Evolutionary conservation across 2,888 invertebrate genomes (phyloP).

Genomic region (Heliconius hortense): DNA sequence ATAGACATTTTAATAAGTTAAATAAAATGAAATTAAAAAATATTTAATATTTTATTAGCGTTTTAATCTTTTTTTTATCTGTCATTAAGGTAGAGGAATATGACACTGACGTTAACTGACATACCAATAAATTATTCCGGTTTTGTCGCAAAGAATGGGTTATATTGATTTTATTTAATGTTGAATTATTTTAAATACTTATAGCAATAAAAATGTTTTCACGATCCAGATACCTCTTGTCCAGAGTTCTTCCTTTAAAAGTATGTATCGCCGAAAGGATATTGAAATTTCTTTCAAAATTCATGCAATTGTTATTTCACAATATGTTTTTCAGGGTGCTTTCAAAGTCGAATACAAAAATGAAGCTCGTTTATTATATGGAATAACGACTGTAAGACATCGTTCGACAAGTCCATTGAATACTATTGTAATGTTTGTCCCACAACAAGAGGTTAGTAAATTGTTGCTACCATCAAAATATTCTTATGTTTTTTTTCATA

Average conservation of each 20-base stretch:
- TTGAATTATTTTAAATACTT: slow-evolving; percentile 16
- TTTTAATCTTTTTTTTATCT: neutral
- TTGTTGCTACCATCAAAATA: slow-evolving; percentile 1
- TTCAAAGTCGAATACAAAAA: slow-evolving; percentile 68
- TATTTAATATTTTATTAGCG: neutral
- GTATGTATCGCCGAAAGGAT: slow-evolving; percentile 51
- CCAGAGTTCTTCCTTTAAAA: slow-evolving; percentile 62
- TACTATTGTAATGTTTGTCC: slow-evolving; percentile 97
- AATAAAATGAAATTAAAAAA: neutral
- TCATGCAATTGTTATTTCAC: slow-evolving; percentile 29
- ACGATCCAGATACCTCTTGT: slow-evolving; percentile 67
- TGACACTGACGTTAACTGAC: slow-evolving; percentile 21
- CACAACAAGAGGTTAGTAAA: slow-evolving; percentile 94
- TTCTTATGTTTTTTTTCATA: neutral
- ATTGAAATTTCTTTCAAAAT: slow-evolving; percentile 14
- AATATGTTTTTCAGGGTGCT: slow-evolving; percentile 64
- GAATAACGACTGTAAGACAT: slow-evolving; percentile 62
- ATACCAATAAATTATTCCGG: slow-evolving; percentile 11
- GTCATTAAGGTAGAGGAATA: neutral
- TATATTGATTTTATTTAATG: slow-evolving; percentile 36
- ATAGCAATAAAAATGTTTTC: slow-evolving; percentile 66
- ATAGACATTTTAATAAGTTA: neutral
- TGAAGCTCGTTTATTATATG: slow-evolving; percentile 65
- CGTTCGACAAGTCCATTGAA: slow-evolving; percentile 90
- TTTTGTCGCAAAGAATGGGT: slow-evolving; percentile 31